Percentiles rank a stretch among this genome's conserved stretches.
Conservation (phyloP, 2,113 vertebrate genomes). For the Seriola dumerili region DNA sequence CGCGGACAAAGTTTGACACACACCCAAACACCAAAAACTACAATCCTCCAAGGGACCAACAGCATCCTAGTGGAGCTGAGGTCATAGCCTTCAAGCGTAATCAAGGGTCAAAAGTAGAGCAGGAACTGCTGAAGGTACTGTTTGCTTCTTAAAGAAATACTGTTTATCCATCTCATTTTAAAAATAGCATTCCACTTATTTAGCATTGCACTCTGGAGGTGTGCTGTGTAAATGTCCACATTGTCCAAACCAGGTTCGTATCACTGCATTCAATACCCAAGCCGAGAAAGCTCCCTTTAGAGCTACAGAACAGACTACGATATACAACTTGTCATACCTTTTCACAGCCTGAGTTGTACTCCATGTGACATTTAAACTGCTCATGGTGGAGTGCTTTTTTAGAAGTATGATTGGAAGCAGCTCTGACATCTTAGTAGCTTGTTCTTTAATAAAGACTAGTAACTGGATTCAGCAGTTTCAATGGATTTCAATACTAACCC, state of each 20-base stretch:
- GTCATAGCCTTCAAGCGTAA: conserved; percentile 14
- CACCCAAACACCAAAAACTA: conserved; percentile 23
- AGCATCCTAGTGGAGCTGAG: neutral
- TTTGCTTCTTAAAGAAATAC: neutral
- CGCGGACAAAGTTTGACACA: conserved; percentile 9
- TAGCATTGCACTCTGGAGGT: neutral
- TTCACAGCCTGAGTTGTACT: too few relatives aligned
- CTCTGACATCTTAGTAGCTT: neutral
- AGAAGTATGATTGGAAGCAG: neutral
- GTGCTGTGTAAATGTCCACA: neutral
- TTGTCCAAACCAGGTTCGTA: neutral
- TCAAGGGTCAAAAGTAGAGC: neutral
- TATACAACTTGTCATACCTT: too few relatives aligned
- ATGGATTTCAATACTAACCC: neutral
- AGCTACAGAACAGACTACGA: too few relatives aligned
- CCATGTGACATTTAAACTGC: too few relatives aligned
- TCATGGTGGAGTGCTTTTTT: too few relatives aligned
- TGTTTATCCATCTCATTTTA: neutral
- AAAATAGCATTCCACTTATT: neutral
- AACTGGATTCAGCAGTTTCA: neutral
- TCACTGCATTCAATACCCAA: too few relatives aligned
- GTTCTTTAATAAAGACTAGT: neutral
- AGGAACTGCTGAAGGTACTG: neutral
- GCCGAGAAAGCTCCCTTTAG: too few relatives aligned
- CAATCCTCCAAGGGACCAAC: neutral